Evolutionary conservation across 92 coral and sea anemone species (phyloP).

Genomic region (Bergia puertoricense): DNA sequence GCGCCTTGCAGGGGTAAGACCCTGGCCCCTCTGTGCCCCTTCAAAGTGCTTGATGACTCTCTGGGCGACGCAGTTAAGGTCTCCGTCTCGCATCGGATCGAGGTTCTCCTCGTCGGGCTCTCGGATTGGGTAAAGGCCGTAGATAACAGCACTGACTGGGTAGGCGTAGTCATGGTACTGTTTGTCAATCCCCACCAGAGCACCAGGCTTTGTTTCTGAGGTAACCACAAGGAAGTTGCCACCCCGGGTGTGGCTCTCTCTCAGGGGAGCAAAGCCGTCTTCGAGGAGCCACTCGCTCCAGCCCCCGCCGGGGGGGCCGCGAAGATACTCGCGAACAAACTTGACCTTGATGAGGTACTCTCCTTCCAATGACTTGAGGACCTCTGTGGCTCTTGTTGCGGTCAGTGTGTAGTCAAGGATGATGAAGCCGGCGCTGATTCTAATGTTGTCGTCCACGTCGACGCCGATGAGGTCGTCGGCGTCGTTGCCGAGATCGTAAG

Average conservation of each 20-base stretch:
- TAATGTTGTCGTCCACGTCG: neutral
- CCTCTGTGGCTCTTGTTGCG: neutral
- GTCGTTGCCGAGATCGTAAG: no score
- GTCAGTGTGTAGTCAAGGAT: neutral
- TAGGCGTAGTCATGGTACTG: neutral
- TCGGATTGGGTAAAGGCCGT: neutral
- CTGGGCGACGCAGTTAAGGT: constrained; percentile 35
- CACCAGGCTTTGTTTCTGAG: neutral
- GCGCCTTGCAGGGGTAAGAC: neutral
- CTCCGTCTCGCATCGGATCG: constrained; percentile 1
- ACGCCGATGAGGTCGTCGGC: no score
- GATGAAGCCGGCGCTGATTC: neutral
- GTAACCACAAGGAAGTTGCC: no score
- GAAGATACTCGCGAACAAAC: neutral
- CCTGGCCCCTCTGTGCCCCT: constrained; percentile 2
- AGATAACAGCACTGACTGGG: neutral
- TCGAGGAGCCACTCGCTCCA: no score
- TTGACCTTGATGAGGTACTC: constrained; percentile 8
- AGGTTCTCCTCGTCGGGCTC: neutral
- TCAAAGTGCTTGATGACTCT: constrained; percentile 28
- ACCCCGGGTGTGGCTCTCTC: no score
- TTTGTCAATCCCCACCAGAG: neutral
- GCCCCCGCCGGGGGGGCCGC: no score
- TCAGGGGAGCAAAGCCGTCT: no score
- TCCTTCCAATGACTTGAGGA: neutral